Conservation (phyloP, 2,888 invertebrate species). For the Chrysolina haemoptera region DNA sequence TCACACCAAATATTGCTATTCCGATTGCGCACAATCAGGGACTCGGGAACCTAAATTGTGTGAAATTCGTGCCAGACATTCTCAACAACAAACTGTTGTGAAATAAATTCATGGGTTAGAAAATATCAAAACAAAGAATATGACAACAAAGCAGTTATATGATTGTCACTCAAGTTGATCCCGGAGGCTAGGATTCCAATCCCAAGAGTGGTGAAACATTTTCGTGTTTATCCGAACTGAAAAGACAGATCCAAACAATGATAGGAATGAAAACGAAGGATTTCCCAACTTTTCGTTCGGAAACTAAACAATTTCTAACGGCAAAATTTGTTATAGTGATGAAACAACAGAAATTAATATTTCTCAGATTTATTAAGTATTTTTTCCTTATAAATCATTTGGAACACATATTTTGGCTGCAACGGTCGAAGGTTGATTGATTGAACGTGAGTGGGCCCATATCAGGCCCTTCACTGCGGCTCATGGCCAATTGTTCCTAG, state of each 20-base stretch:
- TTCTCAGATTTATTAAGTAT: too few species aligned
- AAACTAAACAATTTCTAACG: not conserved
- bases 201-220: not conserved
- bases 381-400: too few species aligned
- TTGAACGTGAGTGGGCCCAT: too few species aligned
- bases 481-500: too few species aligned
- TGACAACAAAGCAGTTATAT: not conserved
- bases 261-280: not conserved
- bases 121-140: not conserved
- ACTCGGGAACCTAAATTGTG: not conserved
- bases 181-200: not conserved
- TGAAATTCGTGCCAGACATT: not conserved
- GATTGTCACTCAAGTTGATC: conserved; percentile 13
- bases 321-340: too few species aligned
- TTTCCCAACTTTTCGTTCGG: not conserved
- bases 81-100: not conserved
- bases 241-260: not conserved
- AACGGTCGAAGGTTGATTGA: too few species aligned
- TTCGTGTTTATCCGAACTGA: not conserved
- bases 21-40: not conserved
- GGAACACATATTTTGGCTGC: too few species aligned
- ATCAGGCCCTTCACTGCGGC: too few species aligned
- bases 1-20: not conserved
- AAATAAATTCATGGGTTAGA: not conserved
- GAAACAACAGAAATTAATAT: too few species aligned